Evolutionary conservation across 2,797 vertebrate genomes (phyloP).

Genomic region (Xerus rutilus): DNA sequence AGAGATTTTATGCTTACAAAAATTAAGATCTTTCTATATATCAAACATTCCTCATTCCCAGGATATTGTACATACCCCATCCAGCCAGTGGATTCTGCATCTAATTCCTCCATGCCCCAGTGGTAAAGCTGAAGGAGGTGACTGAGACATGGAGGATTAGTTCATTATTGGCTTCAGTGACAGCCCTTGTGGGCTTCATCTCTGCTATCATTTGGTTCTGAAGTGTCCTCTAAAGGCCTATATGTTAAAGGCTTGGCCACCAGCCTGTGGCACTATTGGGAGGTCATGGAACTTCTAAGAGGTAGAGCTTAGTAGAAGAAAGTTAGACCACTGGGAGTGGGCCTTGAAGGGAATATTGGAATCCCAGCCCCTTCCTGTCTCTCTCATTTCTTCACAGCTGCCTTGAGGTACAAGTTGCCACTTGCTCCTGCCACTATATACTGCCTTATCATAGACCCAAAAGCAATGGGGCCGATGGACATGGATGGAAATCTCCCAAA

Average conservation of each 20-base stretch:
- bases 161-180: accelerated
- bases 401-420: background rate
- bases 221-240: background rate
- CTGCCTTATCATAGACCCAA: too few relatives aligned
- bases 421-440: too few relatives aligned
- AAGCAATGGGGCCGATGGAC: background rate
- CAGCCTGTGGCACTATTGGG: background rate
- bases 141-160: too few relatives aligned
- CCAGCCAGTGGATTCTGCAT: background rate
- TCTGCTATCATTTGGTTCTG: background rate
- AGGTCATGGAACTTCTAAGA: background rate
- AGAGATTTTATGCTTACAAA: background rate
- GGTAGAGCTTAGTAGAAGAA: background rate
- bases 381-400: background rate
- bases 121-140: too few relatives aligned
- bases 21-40: background rate
- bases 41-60: background rate
- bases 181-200: background rate
- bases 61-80: background rate
- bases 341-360: background rate
- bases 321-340: background rate
- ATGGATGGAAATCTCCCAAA: background rate
- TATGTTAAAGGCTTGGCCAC: background rate
- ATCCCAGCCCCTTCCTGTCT: background rate
- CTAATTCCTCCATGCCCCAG: accelerated